Conservation (phyloP, 2,113 vertebrate species). For the Silurus meridionalis region DNA sequence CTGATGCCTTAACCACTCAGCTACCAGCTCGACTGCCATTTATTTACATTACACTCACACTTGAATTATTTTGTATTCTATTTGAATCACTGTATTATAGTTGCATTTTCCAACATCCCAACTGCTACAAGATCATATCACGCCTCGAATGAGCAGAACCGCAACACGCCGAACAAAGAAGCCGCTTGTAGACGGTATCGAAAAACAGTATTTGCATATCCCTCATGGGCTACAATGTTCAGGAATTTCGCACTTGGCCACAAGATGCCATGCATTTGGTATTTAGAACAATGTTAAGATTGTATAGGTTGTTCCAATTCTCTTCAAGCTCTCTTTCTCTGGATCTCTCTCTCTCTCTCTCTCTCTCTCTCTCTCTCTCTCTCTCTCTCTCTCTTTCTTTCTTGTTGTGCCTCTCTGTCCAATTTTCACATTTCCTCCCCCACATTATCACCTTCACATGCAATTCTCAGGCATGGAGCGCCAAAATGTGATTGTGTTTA, state of each 20-base stretch:
- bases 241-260: constrained; percentile 10
- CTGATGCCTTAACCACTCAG: no score
- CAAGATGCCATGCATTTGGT: constrained; percentile 6
- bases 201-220: not conserved
- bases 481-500: constrained; percentile 35
- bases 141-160: not conserved
- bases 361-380: constrained; percentile 13
- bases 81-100: not conserved
- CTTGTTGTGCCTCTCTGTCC: constrained; percentile 38
- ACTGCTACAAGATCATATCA: not conserved
- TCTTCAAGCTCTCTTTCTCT: constrained; percentile 1
- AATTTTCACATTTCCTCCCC: constrained; percentile 50
- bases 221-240: not conserved
- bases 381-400: constrained; percentile 22
- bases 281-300: constrained; percentile 13
- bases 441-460: constrained; percentile 44
- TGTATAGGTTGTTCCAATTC: not conserved
- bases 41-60: not conserved
- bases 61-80: not conserved
- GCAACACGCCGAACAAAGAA: not conserved
- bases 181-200: constrained; percentile 16
- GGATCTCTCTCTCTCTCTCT: constrained; percentile 11
- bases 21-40: no score
- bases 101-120: not conserved
- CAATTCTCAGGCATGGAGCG: constrained; percentile 22